Evolutionary conservation across 2,797 vertebrate genomes (phyloP).

Genomic region (Thalassophryne amazonica): DNA sequence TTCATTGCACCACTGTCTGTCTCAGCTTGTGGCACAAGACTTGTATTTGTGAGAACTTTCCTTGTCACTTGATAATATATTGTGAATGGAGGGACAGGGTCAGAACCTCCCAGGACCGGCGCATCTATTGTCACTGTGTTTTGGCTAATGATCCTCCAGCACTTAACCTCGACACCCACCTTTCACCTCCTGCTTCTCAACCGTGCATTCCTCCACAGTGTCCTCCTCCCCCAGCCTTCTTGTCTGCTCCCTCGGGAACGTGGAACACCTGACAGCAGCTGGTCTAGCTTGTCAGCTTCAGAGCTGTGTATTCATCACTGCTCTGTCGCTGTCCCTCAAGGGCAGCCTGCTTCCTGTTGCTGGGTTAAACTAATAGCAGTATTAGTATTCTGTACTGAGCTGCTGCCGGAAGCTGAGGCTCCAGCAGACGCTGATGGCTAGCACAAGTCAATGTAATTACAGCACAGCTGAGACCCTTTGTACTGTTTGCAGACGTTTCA

Average conservation of each 20-base stretch:
- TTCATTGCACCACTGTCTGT: too few species aligned
- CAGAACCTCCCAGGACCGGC: conserved; percentile 6
- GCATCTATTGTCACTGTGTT: neutral
- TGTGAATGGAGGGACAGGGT: conserved; percentile 10
- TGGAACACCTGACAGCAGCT: conserved; percentile 41
- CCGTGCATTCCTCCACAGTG: neutral
- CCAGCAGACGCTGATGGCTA: conserved; percentile 48
- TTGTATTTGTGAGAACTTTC: neutral
- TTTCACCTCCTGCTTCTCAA: neutral
- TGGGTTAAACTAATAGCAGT: conserved; percentile 65
- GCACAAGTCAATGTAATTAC: conserved; percentile 51
- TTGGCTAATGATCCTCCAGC: conserved; percentile 6
- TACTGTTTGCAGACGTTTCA: conserved; percentile 10
- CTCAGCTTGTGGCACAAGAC: neutral
- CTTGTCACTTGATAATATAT: neutral
- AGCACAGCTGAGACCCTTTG: conserved; percentile 19
- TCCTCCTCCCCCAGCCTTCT: conserved; percentile 6
- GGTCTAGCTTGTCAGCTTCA: conserved; percentile 42
- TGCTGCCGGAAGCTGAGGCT: conserved; percentile 54
- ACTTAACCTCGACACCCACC: conserved; percentile 9
- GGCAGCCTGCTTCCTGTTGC: conserved; percentile 71
- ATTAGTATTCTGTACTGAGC: conserved; percentile 67
- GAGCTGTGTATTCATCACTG: conserved; percentile 48
- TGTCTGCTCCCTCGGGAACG: conserved; percentile 18
- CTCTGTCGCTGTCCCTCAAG: conserved; percentile 48